These are phyloP conservation scores for Mythimna loreyi DNA, from an alignment of 2,888 invertebrate genomes.

Conservation along the genomic window DNA sequence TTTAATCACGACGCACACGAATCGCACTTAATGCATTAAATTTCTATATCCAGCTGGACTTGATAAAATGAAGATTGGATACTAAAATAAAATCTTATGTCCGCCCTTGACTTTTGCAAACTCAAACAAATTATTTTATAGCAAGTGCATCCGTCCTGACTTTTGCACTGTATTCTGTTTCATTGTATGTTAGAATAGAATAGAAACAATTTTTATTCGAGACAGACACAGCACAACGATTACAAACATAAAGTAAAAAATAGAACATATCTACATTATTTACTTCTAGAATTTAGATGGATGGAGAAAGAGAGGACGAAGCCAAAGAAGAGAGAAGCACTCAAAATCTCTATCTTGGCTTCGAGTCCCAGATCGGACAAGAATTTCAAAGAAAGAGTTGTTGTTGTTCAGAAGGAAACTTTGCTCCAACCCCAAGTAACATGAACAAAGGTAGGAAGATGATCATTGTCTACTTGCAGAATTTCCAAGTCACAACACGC, in stretches of 20 bases:
- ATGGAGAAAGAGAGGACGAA: too few species aligned
- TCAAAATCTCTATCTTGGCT: too few species aligned
- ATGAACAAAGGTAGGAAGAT: not conserved
- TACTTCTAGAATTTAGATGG: not conserved
- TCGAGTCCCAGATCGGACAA: too few species aligned
- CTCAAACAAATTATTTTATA: slow-evolving; percentile 22
- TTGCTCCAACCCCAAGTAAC: not conserved
- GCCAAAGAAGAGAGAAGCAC: too few species aligned
- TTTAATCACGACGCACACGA: slow-evolving; percentile 2
- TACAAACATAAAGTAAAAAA: too few species aligned
- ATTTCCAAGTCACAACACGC: not conserved
- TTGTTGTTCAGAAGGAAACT: not conserved
- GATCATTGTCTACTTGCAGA: not conserved
- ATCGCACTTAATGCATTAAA: slow-evolving; percentile 4
- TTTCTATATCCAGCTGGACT: slow-evolving; percentile 16
- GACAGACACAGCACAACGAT: too few species aligned
- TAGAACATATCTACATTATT: too few species aligned
- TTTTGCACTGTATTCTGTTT: not conserved
- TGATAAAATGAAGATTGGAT: slow-evolving; percentile 4
- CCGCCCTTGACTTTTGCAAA: slow-evolving; percentile 14
- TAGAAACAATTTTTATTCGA: too few species aligned
- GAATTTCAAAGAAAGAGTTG: not conserved
- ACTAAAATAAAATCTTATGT: slow-evolving; percentile 19
- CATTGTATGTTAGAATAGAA: not conserved
- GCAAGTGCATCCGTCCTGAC: slow-evolving; percentile 16